A percentile compares a stretch with the other conserved stretches of the same genome.
Conservation (phyloP, 2,888 invertebrate genomes). For the Nowickia ferox region DNA sequence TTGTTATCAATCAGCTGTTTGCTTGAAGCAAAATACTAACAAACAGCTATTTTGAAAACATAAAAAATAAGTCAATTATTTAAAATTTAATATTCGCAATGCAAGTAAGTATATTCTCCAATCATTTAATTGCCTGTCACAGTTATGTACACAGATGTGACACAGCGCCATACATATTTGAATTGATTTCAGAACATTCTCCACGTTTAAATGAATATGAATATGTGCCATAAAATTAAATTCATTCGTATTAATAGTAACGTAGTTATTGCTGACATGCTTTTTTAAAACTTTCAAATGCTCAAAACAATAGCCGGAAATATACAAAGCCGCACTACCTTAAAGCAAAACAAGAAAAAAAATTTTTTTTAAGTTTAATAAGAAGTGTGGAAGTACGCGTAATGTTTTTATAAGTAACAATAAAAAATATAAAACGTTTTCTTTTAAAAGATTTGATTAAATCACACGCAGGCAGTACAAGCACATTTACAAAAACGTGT, state of each 20-base stretch:
- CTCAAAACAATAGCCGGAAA: constrained; percentile 47
- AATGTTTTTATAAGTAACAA: constrained; percentile 46
- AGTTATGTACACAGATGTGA: too few species aligned
- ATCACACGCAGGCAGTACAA: neutral
- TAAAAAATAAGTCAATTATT: too few species aligned
- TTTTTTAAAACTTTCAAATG: constrained; percentile 9
- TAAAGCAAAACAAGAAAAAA: constrained; percentile 28
- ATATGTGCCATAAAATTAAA: constrained; percentile 52
- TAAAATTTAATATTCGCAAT: too few species aligned
- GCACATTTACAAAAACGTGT: neutral
- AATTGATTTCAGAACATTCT: constrained; percentile 4
- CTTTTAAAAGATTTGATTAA: constrained; percentile 53
- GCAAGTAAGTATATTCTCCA: too few species aligned
- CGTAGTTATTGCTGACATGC: constrained; percentile 44
- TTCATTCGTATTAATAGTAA: constrained; percentile 64
- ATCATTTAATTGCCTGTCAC: too few species aligned
- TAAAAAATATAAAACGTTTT: constrained; percentile 65
- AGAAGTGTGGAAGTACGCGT: neutral
- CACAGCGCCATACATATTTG: neutral
- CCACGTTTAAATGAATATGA: constrained; percentile 1
- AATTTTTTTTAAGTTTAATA: constrained; percentile 23
- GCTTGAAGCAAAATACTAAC: too few species aligned
- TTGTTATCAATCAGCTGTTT: too few species aligned
- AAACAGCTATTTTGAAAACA: too few species aligned
- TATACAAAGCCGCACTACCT: constrained; percentile 12